Evolutionary conservation across 1,140 invertebrate species (phyloP).

Genomic region (Lasioglossum albipes): DNA sequence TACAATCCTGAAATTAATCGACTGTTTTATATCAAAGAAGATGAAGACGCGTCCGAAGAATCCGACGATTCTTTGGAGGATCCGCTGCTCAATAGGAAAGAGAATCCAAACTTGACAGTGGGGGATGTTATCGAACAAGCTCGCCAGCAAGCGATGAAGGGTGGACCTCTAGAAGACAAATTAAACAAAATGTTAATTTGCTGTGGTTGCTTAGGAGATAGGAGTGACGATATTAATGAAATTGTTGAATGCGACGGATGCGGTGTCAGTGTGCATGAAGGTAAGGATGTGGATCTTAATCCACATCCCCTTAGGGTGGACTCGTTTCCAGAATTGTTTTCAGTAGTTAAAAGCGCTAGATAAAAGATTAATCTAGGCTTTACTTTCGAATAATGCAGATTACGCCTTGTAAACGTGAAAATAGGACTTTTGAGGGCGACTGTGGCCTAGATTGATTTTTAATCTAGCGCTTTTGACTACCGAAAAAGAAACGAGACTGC

Average conservation of each 20-base stretch:
- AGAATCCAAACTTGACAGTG: conserved; percentile 78
- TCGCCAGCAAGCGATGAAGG: conserved; percentile 75
- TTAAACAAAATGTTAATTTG: conserved; percentile 86
- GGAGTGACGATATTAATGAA: conserved; percentile 95
- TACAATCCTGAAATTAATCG: not conserved
- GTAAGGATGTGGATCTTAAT: conserved; percentile 75
- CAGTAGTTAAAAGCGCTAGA: no score
- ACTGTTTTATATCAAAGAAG: conserved; percentile 62
- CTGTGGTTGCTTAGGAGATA: conserved; percentile 94
- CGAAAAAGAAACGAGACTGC: no score
- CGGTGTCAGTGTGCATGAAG: conserved; percentile 97
- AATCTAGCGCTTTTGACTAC: no score
- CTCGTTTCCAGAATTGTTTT: no score
- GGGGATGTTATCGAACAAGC: conserved; percentile 81
- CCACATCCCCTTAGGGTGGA: no score
- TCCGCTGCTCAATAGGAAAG: conserved; percentile 80
- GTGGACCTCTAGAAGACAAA: conserved; percentile 77
- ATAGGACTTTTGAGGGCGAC: no score
- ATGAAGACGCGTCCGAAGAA: conserved; percentile 78
- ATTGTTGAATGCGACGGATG: conserved; percentile 98
- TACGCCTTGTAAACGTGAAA: no score
- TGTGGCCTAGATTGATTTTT: no score
- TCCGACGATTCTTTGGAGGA: conserved; percentile 80
- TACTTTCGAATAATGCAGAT: no score
- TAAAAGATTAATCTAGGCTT: no score